phyloP scores from a whole-genome alignment of 2,888 invertebrate species.

The Notodonta dromedarius region DNA sequence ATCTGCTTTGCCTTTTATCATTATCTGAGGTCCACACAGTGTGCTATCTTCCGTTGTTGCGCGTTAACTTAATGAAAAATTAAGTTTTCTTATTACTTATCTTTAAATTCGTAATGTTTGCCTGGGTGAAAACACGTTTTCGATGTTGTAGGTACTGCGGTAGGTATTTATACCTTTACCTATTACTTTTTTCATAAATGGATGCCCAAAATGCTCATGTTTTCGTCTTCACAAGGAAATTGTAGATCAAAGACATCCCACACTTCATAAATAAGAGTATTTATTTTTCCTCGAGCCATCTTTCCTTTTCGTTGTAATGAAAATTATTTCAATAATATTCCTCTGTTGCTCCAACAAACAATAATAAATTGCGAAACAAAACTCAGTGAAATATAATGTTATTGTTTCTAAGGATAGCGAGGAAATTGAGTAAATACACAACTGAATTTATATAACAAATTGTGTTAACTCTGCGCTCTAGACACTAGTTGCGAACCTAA shows the following conservation, averaged over 20 bases:
- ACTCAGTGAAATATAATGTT: conserved; percentile 13
- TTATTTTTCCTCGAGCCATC: background rate
- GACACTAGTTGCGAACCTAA: conserved; percentile 19
- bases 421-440: conserved; percentile 22
- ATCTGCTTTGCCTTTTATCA: background rate
- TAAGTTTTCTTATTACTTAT: no score
- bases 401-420: conserved; percentile 13
- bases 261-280: background rate
- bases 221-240: background rate
- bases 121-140: no score
- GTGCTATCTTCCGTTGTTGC: no score
- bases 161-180: background rate
- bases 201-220: background rate
- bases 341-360: conserved; percentile 1
- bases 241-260: background rate
- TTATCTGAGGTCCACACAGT: no score
- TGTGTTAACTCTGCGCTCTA: conserved; percentile 4
- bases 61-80: no score
- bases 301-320: background rate
- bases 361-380: conserved; percentile 9
- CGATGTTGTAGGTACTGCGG: background rate
- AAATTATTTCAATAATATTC: conserved; percentile 3
- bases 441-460: conserved; percentile 5
- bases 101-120: no score
- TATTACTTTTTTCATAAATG: background rate